Percentiles rank a stretch among this genome's conserved stretches.
phyloP scores from a whole-genome alignment of 2,113 vertebrate species.

The Macrotis lagotis region DNA sequence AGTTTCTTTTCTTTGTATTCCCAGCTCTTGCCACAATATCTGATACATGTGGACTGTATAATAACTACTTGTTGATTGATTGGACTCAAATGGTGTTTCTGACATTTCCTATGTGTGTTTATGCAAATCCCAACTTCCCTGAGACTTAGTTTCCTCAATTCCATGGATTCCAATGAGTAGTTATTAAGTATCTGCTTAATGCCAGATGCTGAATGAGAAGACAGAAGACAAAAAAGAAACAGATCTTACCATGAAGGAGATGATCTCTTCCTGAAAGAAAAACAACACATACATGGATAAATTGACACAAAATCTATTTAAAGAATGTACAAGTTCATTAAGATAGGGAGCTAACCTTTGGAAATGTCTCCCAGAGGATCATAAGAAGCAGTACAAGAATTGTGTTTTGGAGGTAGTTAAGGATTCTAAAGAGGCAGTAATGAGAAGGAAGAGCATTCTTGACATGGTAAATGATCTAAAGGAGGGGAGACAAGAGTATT shows the following conservation, averaged over 20 bases:
- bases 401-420: background rate
- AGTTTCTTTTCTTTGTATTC: background rate
- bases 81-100: background rate
- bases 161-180: background rate
- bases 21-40: background rate
- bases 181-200: background rate
- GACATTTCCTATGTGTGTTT: background rate
- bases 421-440: background rate
- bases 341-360: background rate
- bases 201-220: background rate
- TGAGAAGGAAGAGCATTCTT: background rate
- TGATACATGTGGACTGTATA: background rate
- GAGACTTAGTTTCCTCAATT: background rate
- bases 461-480: background rate
- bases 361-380: background rate
- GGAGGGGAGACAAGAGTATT: background rate
- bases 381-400: background rate
- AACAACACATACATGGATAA: background rate
- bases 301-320: no score
- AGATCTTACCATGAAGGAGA: background rate
- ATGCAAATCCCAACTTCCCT: background rate
- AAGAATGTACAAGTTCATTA: background rate
- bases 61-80: background rate
- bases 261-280: background rate
- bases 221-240: background rate